Percentiles rank a stretch among this genome's conserved stretches.
Conservation (phyloP, 2,113 vertebrate species). For the Turnix velox region DNA sequence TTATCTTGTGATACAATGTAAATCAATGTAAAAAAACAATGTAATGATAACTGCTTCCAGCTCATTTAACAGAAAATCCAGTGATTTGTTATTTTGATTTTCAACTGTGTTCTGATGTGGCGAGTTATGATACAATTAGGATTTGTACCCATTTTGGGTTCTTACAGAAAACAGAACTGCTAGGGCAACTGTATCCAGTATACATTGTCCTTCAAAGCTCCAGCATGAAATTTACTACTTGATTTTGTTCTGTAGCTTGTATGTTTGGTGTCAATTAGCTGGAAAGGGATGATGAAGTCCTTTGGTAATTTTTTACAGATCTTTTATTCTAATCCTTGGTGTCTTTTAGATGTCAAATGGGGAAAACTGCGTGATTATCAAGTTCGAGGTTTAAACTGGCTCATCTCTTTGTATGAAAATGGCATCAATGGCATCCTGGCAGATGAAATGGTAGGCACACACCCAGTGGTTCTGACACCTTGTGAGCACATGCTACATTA, state of each 20-base stretch:
- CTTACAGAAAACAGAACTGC: not conserved
- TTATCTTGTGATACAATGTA: not conserved
- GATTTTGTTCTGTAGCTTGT: not conserved
- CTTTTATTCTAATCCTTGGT: not conserved
- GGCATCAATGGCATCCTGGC: conserved; percentile 98
- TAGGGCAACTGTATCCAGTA: not conserved
- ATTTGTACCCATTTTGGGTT: not conserved
- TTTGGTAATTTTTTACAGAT: not conserved
- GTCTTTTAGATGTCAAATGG: conserved; percentile 84
- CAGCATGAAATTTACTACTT: not conserved
- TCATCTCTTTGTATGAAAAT: conserved; percentile 98
- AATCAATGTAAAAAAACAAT: too few relatives aligned
- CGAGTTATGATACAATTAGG: not conserved
- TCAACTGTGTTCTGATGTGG: not conserved
- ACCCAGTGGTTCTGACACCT: not conserved
- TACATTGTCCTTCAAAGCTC: not conserved
- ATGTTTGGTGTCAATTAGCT: not conserved
- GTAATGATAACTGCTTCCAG: not conserved
- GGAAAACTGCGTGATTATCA: conserved; percentile 97
- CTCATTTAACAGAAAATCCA: not conserved
- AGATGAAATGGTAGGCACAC: conserved; percentile 91
- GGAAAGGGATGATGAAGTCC: not conserved
- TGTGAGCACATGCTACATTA: not conserved
- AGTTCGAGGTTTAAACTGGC: conserved; percentile 95
- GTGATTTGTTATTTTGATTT: not conserved